phyloP scores from a whole-genome alignment of 2,113 vertebrate genomes.

The Nansenia antarctica region DNA sequence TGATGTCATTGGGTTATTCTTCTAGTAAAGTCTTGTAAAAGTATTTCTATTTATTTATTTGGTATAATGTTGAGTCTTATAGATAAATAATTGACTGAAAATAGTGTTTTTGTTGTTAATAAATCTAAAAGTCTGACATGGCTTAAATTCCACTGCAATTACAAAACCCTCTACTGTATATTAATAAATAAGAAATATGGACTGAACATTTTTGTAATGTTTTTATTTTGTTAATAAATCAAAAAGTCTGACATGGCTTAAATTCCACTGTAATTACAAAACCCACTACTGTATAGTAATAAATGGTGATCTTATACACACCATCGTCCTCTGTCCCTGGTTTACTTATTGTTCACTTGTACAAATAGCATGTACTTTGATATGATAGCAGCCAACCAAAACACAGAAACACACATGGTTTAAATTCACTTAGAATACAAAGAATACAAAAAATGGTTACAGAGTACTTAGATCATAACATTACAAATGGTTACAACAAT shows the following conservation, averaged over 20 bases:
- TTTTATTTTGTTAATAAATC: conserved; percentile 63
- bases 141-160: conserved; percentile 61
- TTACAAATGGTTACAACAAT: conserved; percentile 45
- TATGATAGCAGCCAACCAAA: conserved; percentile 67
- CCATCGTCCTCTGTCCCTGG: conserved; percentile 49
- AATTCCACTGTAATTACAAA: conserved; percentile 56
- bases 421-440: conserved; percentile 39
- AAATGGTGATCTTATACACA: conserved; percentile 44
- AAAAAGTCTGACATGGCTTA: conserved; percentile 56
- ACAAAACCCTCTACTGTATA: conserved; percentile 50
- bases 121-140: conserved; percentile 50
- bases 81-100: background rate
- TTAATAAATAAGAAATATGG: conserved; percentile 31
- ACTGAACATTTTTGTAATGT: conserved; percentile 11
- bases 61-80: background rate
- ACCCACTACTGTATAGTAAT: conserved; percentile 45
- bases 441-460: conserved; percentile 67
- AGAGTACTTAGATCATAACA: conserved; percentile 53
- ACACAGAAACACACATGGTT: conserved; percentile 48
- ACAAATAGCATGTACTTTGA: conserved; percentile 58
- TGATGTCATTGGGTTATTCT: background rate
- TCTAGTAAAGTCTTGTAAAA: background rate
- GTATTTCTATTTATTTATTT: conserved; percentile 18
- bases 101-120: conserved; percentile 47
- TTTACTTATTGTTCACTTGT: conserved; percentile 56